Conservation (phyloP, 2,797 vertebrate species). For the Pantherophis alleghaniensis region DNA sequence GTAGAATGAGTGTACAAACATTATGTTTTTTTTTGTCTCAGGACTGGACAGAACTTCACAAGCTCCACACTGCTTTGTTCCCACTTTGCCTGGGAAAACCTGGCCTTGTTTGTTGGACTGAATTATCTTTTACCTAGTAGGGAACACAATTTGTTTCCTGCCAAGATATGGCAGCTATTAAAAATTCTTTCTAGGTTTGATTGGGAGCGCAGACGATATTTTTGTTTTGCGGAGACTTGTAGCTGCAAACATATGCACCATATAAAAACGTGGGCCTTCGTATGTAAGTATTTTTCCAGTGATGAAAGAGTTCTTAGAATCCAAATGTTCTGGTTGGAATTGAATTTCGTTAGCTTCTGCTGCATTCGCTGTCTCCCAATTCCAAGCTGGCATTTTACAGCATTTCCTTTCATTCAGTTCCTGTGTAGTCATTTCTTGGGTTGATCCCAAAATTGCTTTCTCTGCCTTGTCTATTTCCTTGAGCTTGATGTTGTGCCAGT, state of each 20-base stretch:
- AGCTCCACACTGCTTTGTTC: constrained; percentile 30
- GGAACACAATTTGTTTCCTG: constrained; percentile 12
- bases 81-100: constrained; percentile 32
- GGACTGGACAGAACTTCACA: constrained; percentile 8
- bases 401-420: constrained; percentile 60
- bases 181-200: constrained; percentile 7
- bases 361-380: background rate
- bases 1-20: background rate
- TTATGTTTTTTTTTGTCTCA: background rate
- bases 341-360: constrained; percentile 43
- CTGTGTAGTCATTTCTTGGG: constrained; percentile 69
- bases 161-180: constrained; percentile 30
- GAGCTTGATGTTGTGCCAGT: constrained; percentile 65
- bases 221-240: constrained; percentile 24
- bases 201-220: constrained; percentile 22
- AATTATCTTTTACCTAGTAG: constrained; percentile 13
- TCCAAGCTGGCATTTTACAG: constrained; percentile 46
- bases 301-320: constrained; percentile 27
- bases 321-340: constrained; percentile 12
- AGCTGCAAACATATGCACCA: background rate
- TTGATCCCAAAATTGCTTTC: constrained; percentile 61
- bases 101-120: constrained; percentile 40
- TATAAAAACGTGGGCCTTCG: constrained; percentile 1
- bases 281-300: constrained; percentile 37
- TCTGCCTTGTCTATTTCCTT: constrained; percentile 58